These are phyloP conservation scores for Dolichopus griseipennis DNA, from an alignment of 2,888 invertebrate species.

Conservation along the genomic window DNA sequence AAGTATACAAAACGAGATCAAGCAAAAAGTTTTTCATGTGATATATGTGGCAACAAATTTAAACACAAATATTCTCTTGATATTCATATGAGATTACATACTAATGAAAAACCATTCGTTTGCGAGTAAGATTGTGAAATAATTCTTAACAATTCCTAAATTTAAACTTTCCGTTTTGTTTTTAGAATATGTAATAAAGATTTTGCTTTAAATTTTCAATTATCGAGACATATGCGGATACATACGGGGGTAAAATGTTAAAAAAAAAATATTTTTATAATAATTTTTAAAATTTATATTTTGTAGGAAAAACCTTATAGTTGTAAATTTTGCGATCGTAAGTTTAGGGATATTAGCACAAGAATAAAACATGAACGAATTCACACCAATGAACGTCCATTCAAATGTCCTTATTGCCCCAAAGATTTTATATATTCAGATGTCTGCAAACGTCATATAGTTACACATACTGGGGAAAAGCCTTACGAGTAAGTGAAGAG, in stretches of 20 bases:
- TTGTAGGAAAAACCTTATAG: constrained; percentile 7
- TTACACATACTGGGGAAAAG: constrained; percentile 41
- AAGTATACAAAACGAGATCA: constrained; percentile 14
- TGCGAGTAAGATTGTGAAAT: constrained; percentile 16
- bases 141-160: background rate
- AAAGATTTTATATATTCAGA: constrained; percentile 41
- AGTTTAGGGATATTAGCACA: constrained; percentile 9
- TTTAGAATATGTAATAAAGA: constrained; percentile 15
- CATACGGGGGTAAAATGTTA: constrained; percentile 6
- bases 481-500: constrained; percentile 31
- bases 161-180: too few relatives aligned
- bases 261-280: background rate
- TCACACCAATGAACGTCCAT: constrained; percentile 40
- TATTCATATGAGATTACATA: constrained; percentile 15
- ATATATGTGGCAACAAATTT: constrained; percentile 16
- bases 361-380: constrained; percentile 24
- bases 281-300: background rate
- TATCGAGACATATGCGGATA: constrained; percentile 8
- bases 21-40: constrained; percentile 15
- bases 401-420: constrained; percentile 36
- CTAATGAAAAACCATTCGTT: constrained; percentile 15
- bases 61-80: constrained; percentile 13
- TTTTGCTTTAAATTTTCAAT: constrained; percentile 11
- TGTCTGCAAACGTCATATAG: constrained; percentile 37
- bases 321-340: constrained; percentile 5